Percentiles rank a stretch among this genome's conserved stretches.
Evolutionary conservation across 2,797 vertebrate genomes (phyloP).

Genomic region (Scolopax bukidnonensis): DNA sequence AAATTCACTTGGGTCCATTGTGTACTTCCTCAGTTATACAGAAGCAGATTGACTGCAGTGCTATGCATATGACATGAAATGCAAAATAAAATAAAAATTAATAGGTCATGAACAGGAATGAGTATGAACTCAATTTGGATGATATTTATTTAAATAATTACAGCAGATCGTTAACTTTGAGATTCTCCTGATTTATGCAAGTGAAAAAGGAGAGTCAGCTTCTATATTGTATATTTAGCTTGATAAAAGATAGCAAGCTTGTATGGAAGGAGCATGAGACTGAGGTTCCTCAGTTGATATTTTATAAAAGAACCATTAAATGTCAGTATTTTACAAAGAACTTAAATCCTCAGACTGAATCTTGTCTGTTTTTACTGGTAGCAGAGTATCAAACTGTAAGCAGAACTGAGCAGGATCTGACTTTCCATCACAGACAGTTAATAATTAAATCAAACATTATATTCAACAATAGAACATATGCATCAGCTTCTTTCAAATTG

Average conservation of each 20-base stretch:
- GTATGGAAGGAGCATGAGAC: slow-evolving; percentile 1
- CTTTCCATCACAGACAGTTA: slow-evolving; percentile 90
- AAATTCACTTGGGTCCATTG: neutral
- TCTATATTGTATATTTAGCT: slow-evolving; percentile 16
- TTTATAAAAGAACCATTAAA: slow-evolving; percentile 56
- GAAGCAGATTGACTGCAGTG: neutral
- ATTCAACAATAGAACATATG: slow-evolving; percentile 91
- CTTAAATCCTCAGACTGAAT: slow-evolving; percentile 53
- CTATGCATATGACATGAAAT: neutral
- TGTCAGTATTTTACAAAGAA: slow-evolving; percentile 53
- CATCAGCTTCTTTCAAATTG: slow-evolving; percentile 95
- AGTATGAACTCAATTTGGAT: neutral
- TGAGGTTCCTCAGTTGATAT: slow-evolving; percentile 51
- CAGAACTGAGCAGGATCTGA: slow-evolving; percentile 79
- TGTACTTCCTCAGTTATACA: neutral
- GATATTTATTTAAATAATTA: slow-evolving; percentile 33
- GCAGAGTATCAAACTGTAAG: slow-evolving; percentile 72
- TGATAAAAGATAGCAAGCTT: slow-evolving; percentile 42
- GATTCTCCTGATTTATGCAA: neutral
- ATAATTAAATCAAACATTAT: slow-evolving; percentile 96
- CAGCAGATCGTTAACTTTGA: neutral
- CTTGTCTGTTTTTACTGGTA: slow-evolving; percentile 74
- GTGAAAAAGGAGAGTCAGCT: neutral
- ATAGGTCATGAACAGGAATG: neutral
- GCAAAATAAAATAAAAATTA: slow-evolving; percentile 7